Conservation (phyloP, 1,140 invertebrate species). For the Leptinotarsa undecemlineata region DNA sequence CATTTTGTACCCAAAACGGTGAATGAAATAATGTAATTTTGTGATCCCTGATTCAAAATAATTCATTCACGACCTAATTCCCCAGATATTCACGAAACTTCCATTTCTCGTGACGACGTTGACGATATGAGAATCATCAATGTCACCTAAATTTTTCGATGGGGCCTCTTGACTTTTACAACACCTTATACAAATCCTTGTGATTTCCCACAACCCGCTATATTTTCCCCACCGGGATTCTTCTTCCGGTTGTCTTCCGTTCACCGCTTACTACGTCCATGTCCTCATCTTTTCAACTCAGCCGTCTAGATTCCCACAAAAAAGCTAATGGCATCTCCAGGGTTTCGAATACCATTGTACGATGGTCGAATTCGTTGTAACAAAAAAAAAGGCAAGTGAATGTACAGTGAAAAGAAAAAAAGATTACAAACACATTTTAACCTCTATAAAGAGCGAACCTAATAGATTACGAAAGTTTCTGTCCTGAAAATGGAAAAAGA, state of each 20-base stretch:
- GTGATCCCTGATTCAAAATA: too few species aligned
- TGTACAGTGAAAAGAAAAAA: constrained; percentile 14
- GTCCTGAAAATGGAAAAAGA: neutral
- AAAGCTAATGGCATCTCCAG: constrained; percentile 20
- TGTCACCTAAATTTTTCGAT: neutral
- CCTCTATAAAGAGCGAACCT: constrained; percentile 9
- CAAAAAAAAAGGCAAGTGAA: neutral
- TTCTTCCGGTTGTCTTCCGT: neutral
- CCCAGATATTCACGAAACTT: too few species aligned
- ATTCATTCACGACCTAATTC: too few species aligned
- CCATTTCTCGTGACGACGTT: too few species aligned
- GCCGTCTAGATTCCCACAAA: neutral
- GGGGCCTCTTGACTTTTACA: neutral
- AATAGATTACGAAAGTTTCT: constrained; percentile 20
- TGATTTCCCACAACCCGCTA: neutral
- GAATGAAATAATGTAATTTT: too few species aligned
- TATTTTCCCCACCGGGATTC: neutral
- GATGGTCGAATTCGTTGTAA: constrained; percentile 2
- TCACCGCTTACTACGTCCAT: neutral
- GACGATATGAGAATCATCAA: too few species aligned
- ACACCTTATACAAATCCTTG: neutral
- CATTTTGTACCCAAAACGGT: too few species aligned
- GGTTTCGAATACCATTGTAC: constrained; percentile 10
- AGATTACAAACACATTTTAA: constrained; percentile 19
- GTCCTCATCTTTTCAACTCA: neutral